A percentile compares a stretch with the other conserved stretches of the same genome.
These are phyloP conservation scores for Montipora capricornis DNA, from an alignment of 64 coral and sea anemone genomes.

Conservation along the genomic window DNA sequence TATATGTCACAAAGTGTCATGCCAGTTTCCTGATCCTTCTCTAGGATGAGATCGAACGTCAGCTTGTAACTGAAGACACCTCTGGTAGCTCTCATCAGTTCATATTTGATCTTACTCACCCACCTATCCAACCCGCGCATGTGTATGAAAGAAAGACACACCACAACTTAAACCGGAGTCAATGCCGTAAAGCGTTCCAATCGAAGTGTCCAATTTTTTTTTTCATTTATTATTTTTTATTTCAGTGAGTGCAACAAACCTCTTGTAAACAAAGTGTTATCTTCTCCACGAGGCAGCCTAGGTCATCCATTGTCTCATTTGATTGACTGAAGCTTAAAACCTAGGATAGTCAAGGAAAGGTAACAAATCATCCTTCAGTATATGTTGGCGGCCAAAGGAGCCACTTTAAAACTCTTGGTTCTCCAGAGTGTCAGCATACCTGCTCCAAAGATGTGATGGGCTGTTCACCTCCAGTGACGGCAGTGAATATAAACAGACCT, in stretches of 20 bases:
- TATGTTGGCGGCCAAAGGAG: neutral
- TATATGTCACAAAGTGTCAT: too few relatives aligned
- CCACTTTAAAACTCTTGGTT: neutral
- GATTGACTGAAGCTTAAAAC: slow-evolving; percentile 21
- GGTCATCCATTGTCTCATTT: slow-evolving; percentile 45
- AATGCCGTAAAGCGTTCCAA: too few relatives aligned
- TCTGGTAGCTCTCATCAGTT: too few relatives aligned
- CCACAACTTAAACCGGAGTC: too few relatives aligned
- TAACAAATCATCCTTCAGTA: neutral
- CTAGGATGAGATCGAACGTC: too few relatives aligned
- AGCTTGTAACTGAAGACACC: too few relatives aligned
- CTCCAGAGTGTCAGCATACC: neutral
- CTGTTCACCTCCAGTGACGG: slow-evolving; percentile 43
- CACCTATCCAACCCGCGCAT: too few relatives aligned
- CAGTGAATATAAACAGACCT: slow-evolving; percentile 62
- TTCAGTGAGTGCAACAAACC: slow-evolving; percentile 3
- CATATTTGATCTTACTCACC: too few relatives aligned
- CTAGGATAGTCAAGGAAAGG: neutral
- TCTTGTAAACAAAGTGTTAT: slow-evolving; percentile 50
- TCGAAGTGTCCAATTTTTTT: too few relatives aligned
- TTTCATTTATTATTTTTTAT: neutral
- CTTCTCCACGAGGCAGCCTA: slow-evolving; percentile 39
- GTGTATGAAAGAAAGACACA: too few relatives aligned
- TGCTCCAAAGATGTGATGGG: slow-evolving; percentile 31
- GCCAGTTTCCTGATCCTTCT: too few relatives aligned